Percentiles rank a stretch among this genome's conserved stretches.
These are phyloP conservation scores for Drosophila rellima DNA, from an alignment of 2,888 invertebrate species.

Conservation along the genomic window DNA sequence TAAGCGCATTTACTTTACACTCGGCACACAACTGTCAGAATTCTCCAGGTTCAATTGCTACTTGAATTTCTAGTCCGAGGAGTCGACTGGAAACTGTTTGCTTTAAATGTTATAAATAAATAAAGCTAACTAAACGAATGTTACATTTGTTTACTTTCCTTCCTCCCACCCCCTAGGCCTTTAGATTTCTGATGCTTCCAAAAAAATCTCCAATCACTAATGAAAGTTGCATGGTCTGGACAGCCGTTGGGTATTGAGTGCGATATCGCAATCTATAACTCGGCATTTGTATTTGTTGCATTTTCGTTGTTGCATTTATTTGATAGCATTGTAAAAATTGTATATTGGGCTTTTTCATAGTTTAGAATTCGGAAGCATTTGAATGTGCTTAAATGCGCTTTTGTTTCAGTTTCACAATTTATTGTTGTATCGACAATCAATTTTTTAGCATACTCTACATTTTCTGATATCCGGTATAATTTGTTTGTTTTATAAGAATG, in stretches of 20 bases:
- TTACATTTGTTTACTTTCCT: conserved; percentile 36
- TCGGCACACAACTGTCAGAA: conserved; percentile 55
- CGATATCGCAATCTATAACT: conserved; percentile 3
- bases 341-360: not conserved
- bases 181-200: conserved; percentile 5
- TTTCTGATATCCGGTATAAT: conserved; percentile 24
- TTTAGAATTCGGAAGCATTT: conserved; percentile 33
- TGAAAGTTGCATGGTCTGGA: conserved; percentile 51
- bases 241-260: conserved; percentile 48
- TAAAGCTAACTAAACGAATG: conserved; percentile 56
- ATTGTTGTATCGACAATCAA: conserved; percentile 20
- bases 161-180: not conserved
- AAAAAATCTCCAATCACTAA: conserved; percentile 41
- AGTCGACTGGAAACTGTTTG: conserved; percentile 50
- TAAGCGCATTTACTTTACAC: conserved; percentile 70
- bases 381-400: conserved; percentile 51
- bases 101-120: conserved; percentile 68
- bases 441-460: conserved; percentile 17
- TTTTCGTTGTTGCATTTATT: conserved; percentile 20
- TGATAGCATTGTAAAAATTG: conserved; percentile 14
- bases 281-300: conserved; percentile 3
- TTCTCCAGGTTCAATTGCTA: conserved; percentile 38
- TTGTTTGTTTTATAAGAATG: not conserved
- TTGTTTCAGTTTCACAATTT: conserved; percentile 30
- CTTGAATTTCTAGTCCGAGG: not conserved